Conservation (phyloP, 2,888 invertebrate species). For the Drosophila tanythrix region DNA sequence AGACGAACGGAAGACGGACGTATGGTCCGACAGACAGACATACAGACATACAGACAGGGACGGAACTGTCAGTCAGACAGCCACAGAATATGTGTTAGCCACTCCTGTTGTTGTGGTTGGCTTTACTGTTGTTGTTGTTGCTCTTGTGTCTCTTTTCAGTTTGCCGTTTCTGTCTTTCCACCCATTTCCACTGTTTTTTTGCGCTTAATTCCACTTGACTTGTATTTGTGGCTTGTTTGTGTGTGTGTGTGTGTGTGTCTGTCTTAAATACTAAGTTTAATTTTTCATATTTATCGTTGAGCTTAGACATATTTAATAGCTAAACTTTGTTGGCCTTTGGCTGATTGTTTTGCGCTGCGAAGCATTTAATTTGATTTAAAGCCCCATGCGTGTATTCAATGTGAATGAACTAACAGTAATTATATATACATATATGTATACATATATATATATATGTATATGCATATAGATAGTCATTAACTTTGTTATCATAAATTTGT, state of each 20-base stretch:
- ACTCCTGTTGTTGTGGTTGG: slow-evolving; percentile 22
- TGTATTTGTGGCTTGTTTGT: slow-evolving; percentile 19
- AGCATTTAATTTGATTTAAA: slow-evolving; percentile 65
- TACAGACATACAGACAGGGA: slow-evolving; percentile 13
- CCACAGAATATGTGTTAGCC: slow-evolving; percentile 15
- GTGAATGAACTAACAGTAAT: slow-evolving; percentile 14
- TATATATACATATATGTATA: neutral
- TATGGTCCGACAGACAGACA: neutral
- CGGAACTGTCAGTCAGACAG: slow-evolving; percentile 43
- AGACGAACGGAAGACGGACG: neutral
- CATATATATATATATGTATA: neutral
- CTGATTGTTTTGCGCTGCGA: slow-evolving; percentile 56
- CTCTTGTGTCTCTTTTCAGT: slow-evolving; percentile 22
- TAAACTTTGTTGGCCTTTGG: slow-evolving; percentile 30
- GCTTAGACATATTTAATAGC: slow-evolving; percentile 46
- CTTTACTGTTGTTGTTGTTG: slow-evolving; percentile 13
- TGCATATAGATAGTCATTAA: slow-evolving; percentile 35
- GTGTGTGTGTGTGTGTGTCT: slow-evolving; percentile 19
- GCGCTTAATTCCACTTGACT: slow-evolving; percentile 69
- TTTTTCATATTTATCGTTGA: slow-evolving; percentile 63
- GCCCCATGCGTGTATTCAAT: slow-evolving; percentile 44
- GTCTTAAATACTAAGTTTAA: slow-evolving; percentile 41
- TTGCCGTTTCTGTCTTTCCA: slow-evolving; percentile 39
- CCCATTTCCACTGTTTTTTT: slow-evolving; percentile 68
- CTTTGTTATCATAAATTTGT: slow-evolving; percentile 54